Evolutionary conservation across 2,888 invertebrate species (phyloP).

Genomic region (Timema podura): DNA sequence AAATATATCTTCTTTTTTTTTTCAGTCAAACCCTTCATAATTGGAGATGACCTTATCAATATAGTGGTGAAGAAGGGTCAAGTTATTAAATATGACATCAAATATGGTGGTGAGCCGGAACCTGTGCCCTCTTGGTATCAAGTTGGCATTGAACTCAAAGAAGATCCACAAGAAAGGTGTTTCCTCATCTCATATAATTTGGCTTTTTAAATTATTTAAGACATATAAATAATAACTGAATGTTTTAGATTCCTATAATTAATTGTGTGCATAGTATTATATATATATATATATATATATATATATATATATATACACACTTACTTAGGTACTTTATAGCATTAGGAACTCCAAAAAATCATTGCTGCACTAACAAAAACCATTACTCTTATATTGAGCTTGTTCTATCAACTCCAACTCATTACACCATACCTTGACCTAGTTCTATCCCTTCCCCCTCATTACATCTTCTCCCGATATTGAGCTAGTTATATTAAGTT

Average conservation of each 20-base stretch:
- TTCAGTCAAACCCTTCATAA: constrained; percentile 91
- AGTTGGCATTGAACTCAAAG: constrained; percentile 68
- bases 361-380: no score
- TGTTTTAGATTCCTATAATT: background rate
- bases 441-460: no score
- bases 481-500: no score
- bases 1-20: constrained; percentile 25
- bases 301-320: constrained; percentile 1
- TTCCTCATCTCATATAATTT: background rate
- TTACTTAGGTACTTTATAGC: background rate
- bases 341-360: no score
- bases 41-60: constrained; percentile 80
- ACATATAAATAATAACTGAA: background rate
- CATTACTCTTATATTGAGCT: no score
- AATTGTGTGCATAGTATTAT: background rate
- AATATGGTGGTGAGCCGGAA: constrained; percentile 95
- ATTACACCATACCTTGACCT: no score
- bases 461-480: no score
- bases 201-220: background rate
- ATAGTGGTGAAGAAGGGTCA: constrained; percentile 95
- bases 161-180: constrained; percentile 48
- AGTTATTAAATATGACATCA: constrained; percentile 87
- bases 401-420: no score
- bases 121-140: constrained; percentile 90
- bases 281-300: constrained; percentile 4